Base-by-base conservation (phyloP, 2,797 vertebrate genomes). In the Ctenopoma multispine region DNA sequence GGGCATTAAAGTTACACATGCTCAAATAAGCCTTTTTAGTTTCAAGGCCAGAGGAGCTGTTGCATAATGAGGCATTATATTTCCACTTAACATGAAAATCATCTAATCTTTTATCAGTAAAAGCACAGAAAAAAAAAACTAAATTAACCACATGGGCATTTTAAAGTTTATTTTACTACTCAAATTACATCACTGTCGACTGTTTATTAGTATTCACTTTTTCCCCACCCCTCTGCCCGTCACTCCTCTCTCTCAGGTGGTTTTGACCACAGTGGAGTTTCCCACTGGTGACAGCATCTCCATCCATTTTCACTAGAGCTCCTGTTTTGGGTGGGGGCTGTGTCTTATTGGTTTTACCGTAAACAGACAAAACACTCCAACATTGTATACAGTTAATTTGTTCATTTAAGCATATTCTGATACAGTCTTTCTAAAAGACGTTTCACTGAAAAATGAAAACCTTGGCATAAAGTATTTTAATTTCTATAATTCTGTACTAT, bases 241-340 rank as follows among this genome's bases (percentile, higher is more conserved):
- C 20, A 48, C 34, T 41, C 41, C 53, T 56, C 40, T 56, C 40
- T 80, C 55, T 38, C 34, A 53, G 65, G 59, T 21, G 50, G 17
- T 44, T 27, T 29, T 69, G 56, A 57, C 41, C 63, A 47, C 72
- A 61, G 41, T 9, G 24, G 14, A 24, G 57, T n/a, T 6, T 9
- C 40, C 65, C 61, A 50, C 3, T 67, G 65, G 69, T 59, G 77
- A 63, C 41, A 50, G 29, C 2, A 4, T 47, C 68, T 68, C 60
- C 46, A 78, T 78, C 69, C 75, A 69, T 78, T 73, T 80, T 83
- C 72, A 78, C 54, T 4, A 11, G 36, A 72, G 31, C 60, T 55
- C 34, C 48, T 56, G 50, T 78, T 61, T 50, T 14, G 23, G 64
- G 61, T 46, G 58, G 58, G 40, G 64, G 40, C 36, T n/a, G 44